Percentiles rank a stretch among this genome's conserved stretches.
phyloP scores from a whole-genome alignment of 2,797 vertebrate species.

The Gymnothorax javanicus region DNA sequence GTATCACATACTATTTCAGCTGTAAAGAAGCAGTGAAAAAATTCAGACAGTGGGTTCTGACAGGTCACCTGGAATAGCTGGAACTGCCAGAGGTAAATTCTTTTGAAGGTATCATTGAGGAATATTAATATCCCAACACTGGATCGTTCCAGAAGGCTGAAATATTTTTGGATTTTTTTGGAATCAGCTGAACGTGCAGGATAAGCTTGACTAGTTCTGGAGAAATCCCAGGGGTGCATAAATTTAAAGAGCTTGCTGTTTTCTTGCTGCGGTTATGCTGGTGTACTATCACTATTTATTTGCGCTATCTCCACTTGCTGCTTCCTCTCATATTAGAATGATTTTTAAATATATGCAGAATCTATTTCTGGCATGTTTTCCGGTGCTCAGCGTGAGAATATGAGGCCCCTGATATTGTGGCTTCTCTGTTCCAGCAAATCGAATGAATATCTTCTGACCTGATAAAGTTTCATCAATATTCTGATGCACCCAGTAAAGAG shows the following conservation, averaged over 20 bases:
- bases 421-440: neutral
- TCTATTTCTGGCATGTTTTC: neutral
- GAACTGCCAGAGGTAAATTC: neutral
- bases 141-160: neutral
- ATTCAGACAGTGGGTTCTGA: neutral
- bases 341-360: neutral
- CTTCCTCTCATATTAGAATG: neutral
- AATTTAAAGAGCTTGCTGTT: neutral
- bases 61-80: neutral
- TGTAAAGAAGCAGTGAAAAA: too few species aligned
- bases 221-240: neutral
- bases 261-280: neutral
- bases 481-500: neutral
- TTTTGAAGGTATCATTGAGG: neutral
- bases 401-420: neutral
- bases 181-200: neutral
- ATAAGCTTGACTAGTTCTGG: neutral
- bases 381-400: neutral
- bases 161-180: neutral
- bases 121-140: neutral
- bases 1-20: too few species aligned
- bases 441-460: neutral
- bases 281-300: neutral
- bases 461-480: neutral
- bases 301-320: neutral